Percentiles rank a stretch among this genome's conserved stretches.
These are phyloP conservation scores for Cosmia pyralina DNA, from an alignment of 2,888 invertebrate species.

Conservation along the genomic window DNA sequence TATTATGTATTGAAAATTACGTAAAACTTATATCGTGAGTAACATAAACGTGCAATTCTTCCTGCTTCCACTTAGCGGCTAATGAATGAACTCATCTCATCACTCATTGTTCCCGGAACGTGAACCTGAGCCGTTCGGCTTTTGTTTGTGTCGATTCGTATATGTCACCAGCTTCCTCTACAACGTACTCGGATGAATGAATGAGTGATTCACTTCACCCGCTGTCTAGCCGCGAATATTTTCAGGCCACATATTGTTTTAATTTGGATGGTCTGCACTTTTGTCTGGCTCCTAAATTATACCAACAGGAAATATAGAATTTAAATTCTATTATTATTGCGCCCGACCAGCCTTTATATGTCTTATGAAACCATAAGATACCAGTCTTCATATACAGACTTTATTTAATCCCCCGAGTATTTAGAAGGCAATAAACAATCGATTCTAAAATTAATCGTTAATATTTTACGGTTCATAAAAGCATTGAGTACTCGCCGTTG, in stretches of 20 bases:
- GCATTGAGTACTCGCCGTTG: slow-evolving; percentile 71
- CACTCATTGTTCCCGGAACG: slow-evolving; percentile 81
- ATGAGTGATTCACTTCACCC: slow-evolving; percentile 71
- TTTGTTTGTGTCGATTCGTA: slow-evolving; percentile 65
- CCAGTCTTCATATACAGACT: slow-evolving; percentile 31
- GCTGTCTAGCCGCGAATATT: slow-evolving; percentile 58
- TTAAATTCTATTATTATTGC: slow-evolving; percentile 25
- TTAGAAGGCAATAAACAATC: slow-evolving; percentile 74
- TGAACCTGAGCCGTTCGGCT: slow-evolving; percentile 65
- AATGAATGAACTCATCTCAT: slow-evolving; percentile 76
- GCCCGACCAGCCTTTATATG: not conserved
- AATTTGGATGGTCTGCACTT: slow-evolving; percentile 38
- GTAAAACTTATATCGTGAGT: slow-evolving; percentile 55
- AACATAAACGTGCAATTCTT: slow-evolving; percentile 72
- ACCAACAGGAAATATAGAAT: slow-evolving; percentile 47
- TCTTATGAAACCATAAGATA: slow-evolving; percentile 46
- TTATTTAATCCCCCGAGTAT: slow-evolving; percentile 63
- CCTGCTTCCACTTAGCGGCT: slow-evolving; percentile 57
- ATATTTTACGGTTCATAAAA: slow-evolving; percentile 83
- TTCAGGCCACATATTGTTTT: slow-evolving; percentile 39
- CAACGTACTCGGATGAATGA: slow-evolving; percentile 57
- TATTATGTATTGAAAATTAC: slow-evolving; percentile 37
- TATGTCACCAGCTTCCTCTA: slow-evolving; percentile 77
- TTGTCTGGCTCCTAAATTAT: slow-evolving; percentile 31
- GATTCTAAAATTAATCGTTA: slow-evolving; percentile 72